Conservation (phyloP, 2,797 vertebrate species). For the Oophaga sylvatica region DNA sequence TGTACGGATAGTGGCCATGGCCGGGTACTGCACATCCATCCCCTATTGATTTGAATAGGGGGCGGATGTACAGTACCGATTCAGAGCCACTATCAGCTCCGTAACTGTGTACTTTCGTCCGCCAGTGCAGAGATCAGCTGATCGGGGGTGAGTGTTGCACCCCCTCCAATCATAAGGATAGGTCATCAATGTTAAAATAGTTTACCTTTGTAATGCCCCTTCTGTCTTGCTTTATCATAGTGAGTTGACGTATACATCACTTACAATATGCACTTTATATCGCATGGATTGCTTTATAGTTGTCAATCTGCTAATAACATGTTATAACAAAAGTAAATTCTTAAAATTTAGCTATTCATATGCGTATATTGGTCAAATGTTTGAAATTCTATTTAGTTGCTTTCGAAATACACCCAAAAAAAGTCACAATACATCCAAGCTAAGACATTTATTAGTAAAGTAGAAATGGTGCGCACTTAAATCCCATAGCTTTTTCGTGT, state of each 20-base stretch:
- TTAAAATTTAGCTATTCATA: not conserved
- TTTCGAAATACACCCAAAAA: not conserved
- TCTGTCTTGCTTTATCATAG: not conserved
- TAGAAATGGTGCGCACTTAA: not conserved
- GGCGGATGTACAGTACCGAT: no score
- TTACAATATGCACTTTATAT: not conserved
- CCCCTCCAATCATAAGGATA: no score
- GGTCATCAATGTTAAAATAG: no score
- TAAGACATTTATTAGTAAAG: not conserved
- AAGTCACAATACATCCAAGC: not conserved
- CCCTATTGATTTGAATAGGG: no score
- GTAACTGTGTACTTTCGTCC: no score
- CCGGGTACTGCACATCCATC: no score
- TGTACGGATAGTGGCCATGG: no score
- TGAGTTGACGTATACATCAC: not conserved
- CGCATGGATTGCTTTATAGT: not conserved
- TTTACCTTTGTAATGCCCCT: not conserved
- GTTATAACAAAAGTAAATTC: not conserved
- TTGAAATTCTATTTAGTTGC: not conserved
- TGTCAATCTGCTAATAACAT: not conserved
- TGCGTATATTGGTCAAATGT: not conserved
- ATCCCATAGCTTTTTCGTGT: constrained; percentile 8
- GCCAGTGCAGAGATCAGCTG: no score
- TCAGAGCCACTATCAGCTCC: no score
- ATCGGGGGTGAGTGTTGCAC: no score